Conservation (phyloP, 1,140 invertebrate species). For the Mizuhopecten yessoensis region DNA sequence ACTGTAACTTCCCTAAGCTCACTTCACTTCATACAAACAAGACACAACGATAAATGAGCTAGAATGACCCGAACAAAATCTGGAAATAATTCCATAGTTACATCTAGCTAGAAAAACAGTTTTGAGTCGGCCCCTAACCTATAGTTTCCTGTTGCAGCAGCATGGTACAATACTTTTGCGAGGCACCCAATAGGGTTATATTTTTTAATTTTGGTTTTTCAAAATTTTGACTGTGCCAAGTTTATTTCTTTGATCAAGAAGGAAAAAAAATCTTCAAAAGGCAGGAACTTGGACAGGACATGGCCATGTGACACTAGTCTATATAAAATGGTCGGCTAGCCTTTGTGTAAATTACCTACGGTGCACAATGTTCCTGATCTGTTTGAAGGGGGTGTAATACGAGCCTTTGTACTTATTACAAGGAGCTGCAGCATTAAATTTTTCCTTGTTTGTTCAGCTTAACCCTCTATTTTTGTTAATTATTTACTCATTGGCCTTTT, state of each 20-base stretch:
- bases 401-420: not conserved
- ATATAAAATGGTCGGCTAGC: not conserved
- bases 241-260: not conserved
- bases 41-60: too few relatives aligned
- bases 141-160: slow-evolving; percentile 29
- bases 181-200: not conserved
- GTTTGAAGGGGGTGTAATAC: not conserved
- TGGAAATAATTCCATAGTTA: too few relatives aligned
- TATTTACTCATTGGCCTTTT: not conserved
- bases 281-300: not conserved
- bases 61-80: too few relatives aligned
- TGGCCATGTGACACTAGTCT: too few relatives aligned
- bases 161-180: not conserved
- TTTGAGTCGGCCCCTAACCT: slow-evolving; percentile 1
- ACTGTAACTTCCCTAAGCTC: too few relatives aligned
- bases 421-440: not conserved
- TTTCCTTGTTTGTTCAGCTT: not conserved
- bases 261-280: not conserved
- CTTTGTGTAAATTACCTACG: not conserved
- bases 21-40: too few relatives aligned
- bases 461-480: not conserved
- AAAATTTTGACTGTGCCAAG: not conserved
- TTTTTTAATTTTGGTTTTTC: not conserved
- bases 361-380: not conserved
- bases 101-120: not conserved